Base-by-base conservation (phyloP, 2,113 vertebrate species). In the Rhynchomys soricoides region DNA sequence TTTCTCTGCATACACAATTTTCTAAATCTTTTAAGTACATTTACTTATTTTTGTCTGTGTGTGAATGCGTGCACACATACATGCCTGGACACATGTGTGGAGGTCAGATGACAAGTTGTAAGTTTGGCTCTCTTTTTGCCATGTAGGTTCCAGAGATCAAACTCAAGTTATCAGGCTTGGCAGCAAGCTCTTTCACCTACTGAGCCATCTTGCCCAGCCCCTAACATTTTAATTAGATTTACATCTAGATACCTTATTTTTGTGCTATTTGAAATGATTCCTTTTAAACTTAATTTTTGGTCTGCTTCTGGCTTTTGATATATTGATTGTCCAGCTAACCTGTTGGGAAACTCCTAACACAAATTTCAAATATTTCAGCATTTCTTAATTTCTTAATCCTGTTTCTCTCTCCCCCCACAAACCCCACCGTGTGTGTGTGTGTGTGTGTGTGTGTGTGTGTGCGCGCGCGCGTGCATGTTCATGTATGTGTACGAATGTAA, bases 211-310 rank as follows among this genome's bases (percentile, higher is more conserved):
- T 29, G 22, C 13, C n/a, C 55, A 29, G 12, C 12, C 22, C 21
- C n/a, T 55, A 31, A 62, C 3, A 43, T 62, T 82, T 91, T 82
- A 88, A 45, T 52, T 50, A 70, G 37, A 85, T 66, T 3, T 43
- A 71, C 24, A 26, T 57, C 71, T 79, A 59, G 34, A 26, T 31
- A 43, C 10, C 40, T 89, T 57, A 66, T 66, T 86, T 92, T 86
- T 64, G n/a, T 73, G 52, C 71, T 64, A 89, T 34, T 89, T 0
- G 59, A 91, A 77, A 91, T n/a, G 7, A 64, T 62, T 4, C 3
- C 34, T 71, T 87, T 74, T 70, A 70, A 70, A n/a, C 68, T 37
- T 50, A 78, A 48, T 66, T 90, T 95, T 64, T 81, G 21, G 34
- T 81, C 50, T 85, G 29, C 45, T 71, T 13, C 2, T 52, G 37